Percentiles rank a stretch among this genome's conserved stretches.
These are phyloP conservation scores for Strongylocentrotus purpuratus DNA, from an alignment of 35 echinoderm and acorn worm genomes.

Conservation along the genomic window DNA sequence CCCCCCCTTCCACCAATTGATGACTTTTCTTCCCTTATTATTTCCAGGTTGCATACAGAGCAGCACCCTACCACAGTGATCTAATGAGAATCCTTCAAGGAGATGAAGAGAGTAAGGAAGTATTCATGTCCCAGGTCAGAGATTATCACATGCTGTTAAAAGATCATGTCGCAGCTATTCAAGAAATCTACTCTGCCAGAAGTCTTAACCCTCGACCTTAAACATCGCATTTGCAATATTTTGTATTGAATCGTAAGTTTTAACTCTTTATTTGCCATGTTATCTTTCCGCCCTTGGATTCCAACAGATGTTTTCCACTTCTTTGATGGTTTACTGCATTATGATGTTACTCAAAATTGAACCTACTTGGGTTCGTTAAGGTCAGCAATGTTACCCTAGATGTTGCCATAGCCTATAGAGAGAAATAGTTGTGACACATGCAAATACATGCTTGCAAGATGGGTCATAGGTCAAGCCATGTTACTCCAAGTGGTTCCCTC, in stretches of 20 bases:
- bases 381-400: too few species aligned
- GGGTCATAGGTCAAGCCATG: too few species aligned
- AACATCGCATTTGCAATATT: background rate
- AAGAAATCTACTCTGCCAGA: background rate
- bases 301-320: too few species aligned
- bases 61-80: slow-evolving; percentile 36
- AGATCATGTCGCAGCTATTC: background rate
- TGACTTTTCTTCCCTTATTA: background rate
- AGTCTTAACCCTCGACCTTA: background rate
- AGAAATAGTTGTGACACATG: too few species aligned
- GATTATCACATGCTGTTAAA: background rate
- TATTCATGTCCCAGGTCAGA: background rate
- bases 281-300: too few species aligned
- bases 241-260: background rate
- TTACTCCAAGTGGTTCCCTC: too few species aligned
- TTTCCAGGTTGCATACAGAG: slow-evolving; percentile 23
- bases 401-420: too few species aligned
- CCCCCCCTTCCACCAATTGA: background rate
- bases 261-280: background rate
- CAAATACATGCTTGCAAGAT: too few species aligned
- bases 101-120: background rate
- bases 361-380: too few species aligned
- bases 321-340: too few species aligned
- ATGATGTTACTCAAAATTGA: too few species aligned
- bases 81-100: background rate